Evolutionary conservation across 2,888 invertebrate species (phyloP).

Genomic region (Scaptodrosophila latifasciaeformis): DNA sequence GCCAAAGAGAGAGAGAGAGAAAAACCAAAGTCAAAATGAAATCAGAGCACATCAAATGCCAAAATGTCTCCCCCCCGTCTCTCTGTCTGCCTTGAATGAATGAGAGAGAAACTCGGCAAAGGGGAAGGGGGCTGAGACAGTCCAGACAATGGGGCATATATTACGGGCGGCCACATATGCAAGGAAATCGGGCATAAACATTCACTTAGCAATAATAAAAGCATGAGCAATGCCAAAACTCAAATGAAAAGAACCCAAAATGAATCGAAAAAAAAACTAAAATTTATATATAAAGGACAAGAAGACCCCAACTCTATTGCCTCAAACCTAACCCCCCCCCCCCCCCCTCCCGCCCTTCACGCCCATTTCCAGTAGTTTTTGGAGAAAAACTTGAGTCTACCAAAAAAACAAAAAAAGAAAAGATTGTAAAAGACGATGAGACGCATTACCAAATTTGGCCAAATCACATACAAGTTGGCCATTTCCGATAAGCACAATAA

Average conservation of each 20-base stretch:
- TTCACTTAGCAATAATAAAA: constrained; percentile 54
- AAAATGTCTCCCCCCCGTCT: constrained; percentile 31
- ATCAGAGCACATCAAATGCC: constrained; percentile 44
- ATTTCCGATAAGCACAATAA: constrained; percentile 29
- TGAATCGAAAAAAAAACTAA: constrained; percentile 8
- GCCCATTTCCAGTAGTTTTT: no score
- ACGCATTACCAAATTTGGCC: constrained; percentile 21
- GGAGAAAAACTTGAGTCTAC: no score
- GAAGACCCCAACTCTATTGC: constrained; percentile 30
- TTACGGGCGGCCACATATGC: constrained; percentile 23
- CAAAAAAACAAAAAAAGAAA: no score
- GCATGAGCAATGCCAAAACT: constrained; percentile 35
- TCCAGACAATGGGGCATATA: constrained; percentile 22
- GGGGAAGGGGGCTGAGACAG: constrained; percentile 2
- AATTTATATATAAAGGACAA: neutral
- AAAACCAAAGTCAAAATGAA: constrained; percentile 38
- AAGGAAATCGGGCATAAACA: constrained; percentile 45
- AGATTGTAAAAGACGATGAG: no score
- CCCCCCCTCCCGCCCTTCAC: no score
- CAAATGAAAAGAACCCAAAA: constrained; percentile 29
- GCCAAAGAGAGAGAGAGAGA: neutral
- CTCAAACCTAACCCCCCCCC: no score
- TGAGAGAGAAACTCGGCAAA: no score
- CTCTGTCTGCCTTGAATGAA: constrained; percentile 11
- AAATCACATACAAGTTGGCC: constrained; percentile 39